Conservation (phyloP, 2,888 invertebrate species). For the Chymomyza amoena region DNA sequence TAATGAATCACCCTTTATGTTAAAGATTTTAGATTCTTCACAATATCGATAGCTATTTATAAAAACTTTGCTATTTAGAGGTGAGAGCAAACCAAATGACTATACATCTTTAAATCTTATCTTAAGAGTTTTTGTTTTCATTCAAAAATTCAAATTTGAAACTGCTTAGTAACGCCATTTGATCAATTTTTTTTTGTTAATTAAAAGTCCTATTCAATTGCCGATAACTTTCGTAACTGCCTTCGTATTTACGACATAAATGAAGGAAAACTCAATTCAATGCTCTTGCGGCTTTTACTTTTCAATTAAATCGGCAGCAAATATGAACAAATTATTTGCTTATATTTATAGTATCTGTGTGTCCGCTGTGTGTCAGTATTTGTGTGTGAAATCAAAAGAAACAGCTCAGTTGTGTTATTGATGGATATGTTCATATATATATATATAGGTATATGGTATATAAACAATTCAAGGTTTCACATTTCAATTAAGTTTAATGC, state of each 20-base stretch:
- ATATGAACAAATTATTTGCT: slow-evolving; percentile 13
- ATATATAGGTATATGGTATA: no score
- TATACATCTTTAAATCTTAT: no score
- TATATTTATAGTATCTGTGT: neutral
- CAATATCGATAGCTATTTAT: no score
- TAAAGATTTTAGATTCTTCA: no score
- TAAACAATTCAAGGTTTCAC: slow-evolving; percentile 36
- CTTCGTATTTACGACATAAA: neutral
- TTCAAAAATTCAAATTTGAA: no score
- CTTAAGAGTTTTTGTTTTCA: no score
- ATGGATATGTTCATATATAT: neutral
- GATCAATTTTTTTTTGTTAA: no score
- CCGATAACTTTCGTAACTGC: neutral
- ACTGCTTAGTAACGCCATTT: no score
- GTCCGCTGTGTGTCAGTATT: neutral
- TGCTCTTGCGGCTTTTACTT: slow-evolving; percentile 42
- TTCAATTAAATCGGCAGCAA: slow-evolving; percentile 47
- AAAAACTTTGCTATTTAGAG: no score
- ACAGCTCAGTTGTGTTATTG: slow-evolving; percentile 10
- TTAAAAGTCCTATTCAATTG: no score
- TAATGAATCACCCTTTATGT: no score
- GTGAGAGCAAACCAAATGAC: no score
- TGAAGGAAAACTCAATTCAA: slow-evolving; percentile 40
- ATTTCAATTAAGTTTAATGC: slow-evolving; percentile 36
- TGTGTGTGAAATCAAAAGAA: slow-evolving; percentile 28